phyloP scores from a whole-genome alignment of 2,797 vertebrate genomes.

The Danio tinwini region DNA sequence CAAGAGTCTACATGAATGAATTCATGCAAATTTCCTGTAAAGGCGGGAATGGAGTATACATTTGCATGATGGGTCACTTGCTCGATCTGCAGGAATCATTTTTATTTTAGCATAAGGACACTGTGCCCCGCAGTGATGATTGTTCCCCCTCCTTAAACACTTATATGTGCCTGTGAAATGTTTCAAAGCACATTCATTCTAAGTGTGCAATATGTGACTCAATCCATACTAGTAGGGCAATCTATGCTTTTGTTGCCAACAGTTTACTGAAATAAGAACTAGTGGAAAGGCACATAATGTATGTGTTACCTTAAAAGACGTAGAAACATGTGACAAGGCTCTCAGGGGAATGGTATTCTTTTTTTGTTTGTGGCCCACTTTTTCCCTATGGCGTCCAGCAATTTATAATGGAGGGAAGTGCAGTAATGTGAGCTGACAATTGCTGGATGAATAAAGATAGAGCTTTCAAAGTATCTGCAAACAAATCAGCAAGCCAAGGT shows the following conservation, averaged over 20 bases:
- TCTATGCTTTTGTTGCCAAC: slow-evolving; percentile 66
- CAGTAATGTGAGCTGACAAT: slow-evolving; percentile 61
- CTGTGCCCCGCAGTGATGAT: slow-evolving; percentile 41
- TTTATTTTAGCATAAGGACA: background rate
- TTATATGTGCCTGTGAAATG: slow-evolving; percentile 72
- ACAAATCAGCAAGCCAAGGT: slow-evolving; percentile 32
- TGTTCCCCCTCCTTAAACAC: slow-evolving; percentile 65
- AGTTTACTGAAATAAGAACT: slow-evolving; percentile 62
- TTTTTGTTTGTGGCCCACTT: slow-evolving; percentile 75
- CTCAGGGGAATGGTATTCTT: slow-evolving; percentile 69
- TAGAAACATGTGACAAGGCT: slow-evolving; percentile 73
- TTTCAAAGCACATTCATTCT: slow-evolving; percentile 66
- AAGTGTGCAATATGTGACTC: slow-evolving; percentile 63
- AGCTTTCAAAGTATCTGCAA: slow-evolving; percentile 21
- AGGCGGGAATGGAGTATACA: slow-evolving; percentile 18
- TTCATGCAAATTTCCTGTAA: slow-evolving; percentile 27
- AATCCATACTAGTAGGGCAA: slow-evolving; percentile 70
- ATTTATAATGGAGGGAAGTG: slow-evolving; percentile 67
- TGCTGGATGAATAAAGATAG: slow-evolving; percentile 34
- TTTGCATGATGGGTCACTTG: slow-evolving; percentile 41
- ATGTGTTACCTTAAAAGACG: slow-evolving; percentile 75
- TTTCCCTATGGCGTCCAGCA: slow-evolving; percentile 65
- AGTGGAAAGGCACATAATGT: slow-evolving; percentile 61
- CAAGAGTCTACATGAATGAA: slow-evolving; percentile 15
- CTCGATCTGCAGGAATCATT: slow-evolving; percentile 28